Base-by-base conservation (phyloP, 2,888 invertebrate species). In the Boloria euphrosyne region DNA sequence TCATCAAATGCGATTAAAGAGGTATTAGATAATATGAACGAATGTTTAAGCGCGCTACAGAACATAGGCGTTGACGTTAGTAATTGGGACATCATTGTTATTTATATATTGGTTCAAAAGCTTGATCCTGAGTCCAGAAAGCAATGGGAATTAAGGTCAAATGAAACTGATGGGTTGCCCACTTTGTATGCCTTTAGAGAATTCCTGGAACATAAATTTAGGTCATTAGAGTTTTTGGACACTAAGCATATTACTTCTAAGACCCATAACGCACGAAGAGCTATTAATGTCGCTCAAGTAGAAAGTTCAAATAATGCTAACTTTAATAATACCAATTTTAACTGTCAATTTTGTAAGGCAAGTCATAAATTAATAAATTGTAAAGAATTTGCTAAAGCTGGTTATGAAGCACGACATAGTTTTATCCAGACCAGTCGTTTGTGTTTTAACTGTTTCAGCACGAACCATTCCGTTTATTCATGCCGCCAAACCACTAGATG, bases 311-410 rank as follows among this genome's bases (percentile, higher is more conserved):
- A 27, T 27, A 27, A 27, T 27, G 27, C 6, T 27, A 27, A 6
- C 6, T 27, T 27, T 27, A 27, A 27, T 27, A 27, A 27, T 6
- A 27, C 27, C 6, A 27, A 27, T 27, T 27, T 27, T 6, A 27
- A 27, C 6, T 27, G 27, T 27, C 27, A 27, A 27, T 46, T 46
- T 51, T 66, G 63, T 49, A 62, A 53, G 7, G 60, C 13, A 17
- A 49, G 55, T 51, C 76, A 78, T 50, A 76, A 73, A 55, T 53
- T 77, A 13, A n/a, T 3, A 6, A 62, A 63, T 66, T 77, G 74
- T 62, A 75, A 74, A 22, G 54, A 58, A 7, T 75, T 75, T 67
- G 59, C 31, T 4, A 72, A 74, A n/a, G 43, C 62, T 55, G 22
- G 65, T 50, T 68, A 13, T 69, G 71, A 62, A 66, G 3, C 50